Evolutionary conservation across 2,888 invertebrate species (phyloP), one percentile per base, ranked within the genome.

Genomic region (Lagria hirta): DNA sequence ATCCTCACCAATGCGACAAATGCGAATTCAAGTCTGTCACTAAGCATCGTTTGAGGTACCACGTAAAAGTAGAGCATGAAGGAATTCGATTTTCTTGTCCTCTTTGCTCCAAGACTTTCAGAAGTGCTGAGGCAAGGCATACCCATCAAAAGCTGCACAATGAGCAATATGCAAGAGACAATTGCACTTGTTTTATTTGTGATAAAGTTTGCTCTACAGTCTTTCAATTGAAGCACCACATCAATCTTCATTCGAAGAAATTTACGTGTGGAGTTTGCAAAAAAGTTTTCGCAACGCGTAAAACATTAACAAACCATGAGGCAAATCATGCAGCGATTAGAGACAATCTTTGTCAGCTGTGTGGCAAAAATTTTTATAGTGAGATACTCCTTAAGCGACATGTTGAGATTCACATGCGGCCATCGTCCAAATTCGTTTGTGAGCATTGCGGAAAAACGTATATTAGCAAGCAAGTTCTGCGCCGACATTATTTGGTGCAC

Each of bases 1-100:
- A 76, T 62, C 80, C 81, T 8, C 41, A 40, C 14, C 26, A 41
- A 4, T 59, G 59, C 34, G 45, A 52, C 20, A 28, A 52, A 11
- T 59, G 59, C 27, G 47, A 32, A 2, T 38, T 43, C n/a, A 49
- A 42, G 0, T 59, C 52, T 26, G 20, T 43, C 6, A 16, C 33
- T 15, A 22, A 22, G 13, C 35, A 48, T 3, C 23, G 12, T n/a
- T 3, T 26, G 26, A 14, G 14, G 6, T 3, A 11, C 3, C 26
- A 26, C 12, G 4, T 6, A 10, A 7, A 11, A 26, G 12, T n/a
- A 12, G 5, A 26, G 8, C 26, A 26, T n/a, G 26, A 26, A 11
- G 26, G 26, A 3, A 3, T 3, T 3, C 10, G 26, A 4, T 26
- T 3, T 3, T 6, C 12, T 3, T 26, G 26, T n/a, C 3, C 3